phyloP scores from a whole-genome alignment of 1,140 invertebrate species.

The Popillia japonica region DNA sequence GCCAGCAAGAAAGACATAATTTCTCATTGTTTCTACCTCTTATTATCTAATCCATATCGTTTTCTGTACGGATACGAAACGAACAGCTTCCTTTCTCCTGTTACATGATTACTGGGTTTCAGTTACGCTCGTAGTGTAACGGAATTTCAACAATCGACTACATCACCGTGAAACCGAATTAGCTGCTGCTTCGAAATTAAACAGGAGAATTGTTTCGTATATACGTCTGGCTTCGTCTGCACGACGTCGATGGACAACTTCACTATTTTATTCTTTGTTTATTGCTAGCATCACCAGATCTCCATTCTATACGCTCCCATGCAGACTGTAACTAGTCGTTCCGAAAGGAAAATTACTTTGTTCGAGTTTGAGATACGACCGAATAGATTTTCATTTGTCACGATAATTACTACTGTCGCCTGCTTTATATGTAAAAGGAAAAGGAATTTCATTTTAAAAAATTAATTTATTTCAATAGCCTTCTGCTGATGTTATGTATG shows the following conservation, averaged over 20 bases:
- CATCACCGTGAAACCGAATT: constrained; percentile 23
- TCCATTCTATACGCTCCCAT: neutral
- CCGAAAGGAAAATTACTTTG: constrained; percentile 20
- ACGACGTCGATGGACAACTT: neutral
- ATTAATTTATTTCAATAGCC: neutral
- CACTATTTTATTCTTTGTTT: constrained; percentile 16
- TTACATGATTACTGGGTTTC: neutral
- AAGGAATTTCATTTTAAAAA: neutral
- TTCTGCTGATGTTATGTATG: too few relatives aligned
- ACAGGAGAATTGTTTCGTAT: constrained; percentile 23
- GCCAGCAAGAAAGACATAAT: neutral
- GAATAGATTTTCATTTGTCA: neutral
- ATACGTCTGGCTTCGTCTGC: neutral
- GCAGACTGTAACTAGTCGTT: neutral
- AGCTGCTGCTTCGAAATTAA: constrained; percentile 25
- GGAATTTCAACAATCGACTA: constrained; percentile 15
- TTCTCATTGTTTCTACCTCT: neutral
- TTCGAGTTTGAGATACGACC: neutral
- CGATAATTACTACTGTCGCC: neutral
- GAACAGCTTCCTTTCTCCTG: constrained; percentile 5
- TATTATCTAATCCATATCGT: neutral
- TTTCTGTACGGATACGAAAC: neutral
- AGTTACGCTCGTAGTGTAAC: constrained; percentile 10
- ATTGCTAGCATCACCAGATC: neutral
- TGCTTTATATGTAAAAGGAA: neutral